phyloP scores from a whole-genome alignment of 1,140 invertebrate species.

The Probaryconus sp. region DNA sequence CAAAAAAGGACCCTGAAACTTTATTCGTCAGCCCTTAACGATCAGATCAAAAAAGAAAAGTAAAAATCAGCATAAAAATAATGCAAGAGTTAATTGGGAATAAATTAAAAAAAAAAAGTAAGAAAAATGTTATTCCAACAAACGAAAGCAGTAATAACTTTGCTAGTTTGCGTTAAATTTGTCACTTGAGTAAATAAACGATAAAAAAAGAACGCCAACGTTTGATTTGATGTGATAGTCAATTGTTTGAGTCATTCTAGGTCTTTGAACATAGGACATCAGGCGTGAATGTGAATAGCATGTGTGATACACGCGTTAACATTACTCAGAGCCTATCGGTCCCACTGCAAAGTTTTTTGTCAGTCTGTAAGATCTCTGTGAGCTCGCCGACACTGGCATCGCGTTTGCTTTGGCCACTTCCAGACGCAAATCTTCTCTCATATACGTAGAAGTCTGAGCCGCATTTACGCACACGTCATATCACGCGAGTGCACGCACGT shows the following conservation, averaged over 20 bases:
- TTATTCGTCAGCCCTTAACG: no score
- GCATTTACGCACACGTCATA: background rate
- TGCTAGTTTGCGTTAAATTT: no score
- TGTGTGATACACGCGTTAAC: conserved; percentile 65
- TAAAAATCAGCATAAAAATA: no score
- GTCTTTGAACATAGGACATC: conserved; percentile 45
- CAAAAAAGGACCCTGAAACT: no score
- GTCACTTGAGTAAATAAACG: no score
- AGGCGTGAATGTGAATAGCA: conserved; percentile 60
- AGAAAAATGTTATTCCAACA: background rate
- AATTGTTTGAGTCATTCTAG: conserved; percentile 47
- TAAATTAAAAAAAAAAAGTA: no score
- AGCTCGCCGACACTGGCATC: conserved; percentile 60
- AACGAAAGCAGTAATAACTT: no score
- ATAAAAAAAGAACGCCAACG: no score
- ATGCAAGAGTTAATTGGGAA: no score
- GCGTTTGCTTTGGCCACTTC: conserved; percentile 45
- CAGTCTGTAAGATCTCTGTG: conserved; percentile 66
- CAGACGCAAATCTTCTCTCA: conserved; percentile 38
- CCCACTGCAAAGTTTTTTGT: conserved; percentile 62
- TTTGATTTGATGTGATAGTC: conserved; percentile 33
- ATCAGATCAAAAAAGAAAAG: no score
- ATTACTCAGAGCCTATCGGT: conserved; percentile 55
- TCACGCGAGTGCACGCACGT: conserved; percentile 5
- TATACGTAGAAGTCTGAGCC: background rate